These are phyloP conservation scores for Callosobruchus maculatus DNA, from an alignment of 2,888 invertebrate species.

Conservation along the genomic window DNA sequence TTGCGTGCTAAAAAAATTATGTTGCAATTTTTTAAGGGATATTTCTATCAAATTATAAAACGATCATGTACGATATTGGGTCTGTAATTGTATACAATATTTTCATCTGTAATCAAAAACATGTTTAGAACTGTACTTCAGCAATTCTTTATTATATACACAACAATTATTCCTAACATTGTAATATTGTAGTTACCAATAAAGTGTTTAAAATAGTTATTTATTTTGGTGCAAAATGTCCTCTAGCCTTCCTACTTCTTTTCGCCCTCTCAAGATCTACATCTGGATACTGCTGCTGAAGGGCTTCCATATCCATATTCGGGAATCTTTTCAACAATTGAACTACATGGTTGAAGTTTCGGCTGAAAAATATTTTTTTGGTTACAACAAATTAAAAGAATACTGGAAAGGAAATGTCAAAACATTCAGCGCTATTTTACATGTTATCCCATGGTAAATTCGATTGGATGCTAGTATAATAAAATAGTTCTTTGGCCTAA, in stretches of 20 bases:
- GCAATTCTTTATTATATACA: slow-evolving; percentile 5
- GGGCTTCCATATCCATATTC: slow-evolving; percentile 65
- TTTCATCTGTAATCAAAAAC: background rate
- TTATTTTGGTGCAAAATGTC: slow-evolving; percentile 33
- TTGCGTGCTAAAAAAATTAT: background rate
- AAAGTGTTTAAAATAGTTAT: background rate
- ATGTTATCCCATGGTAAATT: too few relatives aligned
- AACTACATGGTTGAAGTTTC: slow-evolving; percentile 65
- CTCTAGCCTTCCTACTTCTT: slow-evolving; percentile 51
- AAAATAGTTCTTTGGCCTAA: too few relatives aligned
- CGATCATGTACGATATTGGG: background rate
- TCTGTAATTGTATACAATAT: background rate
- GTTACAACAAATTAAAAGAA: too few relatives aligned
- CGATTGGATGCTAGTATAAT: too few relatives aligned
- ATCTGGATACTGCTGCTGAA: slow-evolving; percentile 71
- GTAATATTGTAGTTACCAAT: slow-evolving; percentile 16
- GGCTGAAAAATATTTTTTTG: slow-evolving; percentile 43
- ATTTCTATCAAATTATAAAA: background rate
- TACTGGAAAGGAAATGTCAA: background rate
- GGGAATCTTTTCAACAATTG: slow-evolving; percentile 72
- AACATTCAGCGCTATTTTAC: too few relatives aligned
- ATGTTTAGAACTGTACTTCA: slow-evolving; percentile 7
- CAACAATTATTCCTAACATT: slow-evolving; percentile 7
- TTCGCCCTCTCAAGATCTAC: slow-evolving; percentile 70
- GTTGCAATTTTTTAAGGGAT: background rate